Conservation (phyloP, 2,888 invertebrate species). For the Pegoplata infirma region DNA sequence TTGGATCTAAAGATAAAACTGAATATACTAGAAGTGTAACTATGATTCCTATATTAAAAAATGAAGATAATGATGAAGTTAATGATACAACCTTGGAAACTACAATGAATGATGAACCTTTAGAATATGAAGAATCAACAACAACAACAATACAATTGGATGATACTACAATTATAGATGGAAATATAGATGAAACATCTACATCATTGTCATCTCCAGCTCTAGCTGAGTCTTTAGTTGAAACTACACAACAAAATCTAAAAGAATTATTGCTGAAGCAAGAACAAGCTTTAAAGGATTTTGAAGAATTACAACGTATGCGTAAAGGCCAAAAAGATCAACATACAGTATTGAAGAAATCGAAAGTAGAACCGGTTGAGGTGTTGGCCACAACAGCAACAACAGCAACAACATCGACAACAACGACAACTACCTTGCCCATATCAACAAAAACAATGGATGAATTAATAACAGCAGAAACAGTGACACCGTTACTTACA, state of each 20-base stretch:
- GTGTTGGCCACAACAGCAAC: slow-evolving; percentile 47
- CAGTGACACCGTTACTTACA: slow-evolving; percentile 64
- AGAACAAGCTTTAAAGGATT: slow-evolving; percentile 40
- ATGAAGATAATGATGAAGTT: slow-evolving; percentile 43
- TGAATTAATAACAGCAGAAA: slow-evolving; percentile 45
- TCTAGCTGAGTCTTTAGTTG: not conserved
- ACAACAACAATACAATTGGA: slow-evolving; percentile 61
- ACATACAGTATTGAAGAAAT: slow-evolving; percentile 69
- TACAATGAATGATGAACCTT: slow-evolving; percentile 50
- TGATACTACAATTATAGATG: slow-evolving; percentile 64
- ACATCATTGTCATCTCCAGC: slow-evolving; percentile 3
- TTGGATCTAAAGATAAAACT: slow-evolving; percentile 14
- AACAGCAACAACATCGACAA: slow-evolving; percentile 31
- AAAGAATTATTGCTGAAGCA: slow-evolving; percentile 36
- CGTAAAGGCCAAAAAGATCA: slow-evolving; percentile 62
- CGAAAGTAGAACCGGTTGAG: slow-evolving; percentile 75
- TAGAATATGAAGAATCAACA: slow-evolving; percentile 45
- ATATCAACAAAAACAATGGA: slow-evolving; percentile 34
- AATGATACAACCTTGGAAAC: slow-evolving; percentile 59
- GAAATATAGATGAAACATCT: not conserved
- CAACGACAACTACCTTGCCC: slow-evolving; percentile 36
- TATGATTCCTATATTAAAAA: slow-evolving; percentile 6
- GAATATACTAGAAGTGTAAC: slow-evolving; percentile 47
- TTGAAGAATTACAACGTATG: slow-evolving; percentile 56
- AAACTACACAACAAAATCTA: not conserved